Conservation (phyloP, 2,888 invertebrate genomes). For the Andrena hattorfiana region DNA sequence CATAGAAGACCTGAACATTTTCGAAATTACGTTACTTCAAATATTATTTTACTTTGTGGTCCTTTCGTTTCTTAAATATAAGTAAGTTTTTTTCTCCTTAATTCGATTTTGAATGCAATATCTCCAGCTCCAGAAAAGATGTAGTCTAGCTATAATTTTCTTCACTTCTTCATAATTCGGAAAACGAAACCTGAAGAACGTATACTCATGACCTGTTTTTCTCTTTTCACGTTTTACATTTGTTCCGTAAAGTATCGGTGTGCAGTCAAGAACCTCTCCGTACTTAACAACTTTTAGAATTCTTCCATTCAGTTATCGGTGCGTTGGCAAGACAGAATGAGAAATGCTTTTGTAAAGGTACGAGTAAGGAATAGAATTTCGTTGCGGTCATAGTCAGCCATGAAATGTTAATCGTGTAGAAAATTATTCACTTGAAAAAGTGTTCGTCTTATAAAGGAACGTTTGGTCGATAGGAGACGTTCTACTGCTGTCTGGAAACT, state of each 20-base stretch:
- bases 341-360: constrained; percentile 1
- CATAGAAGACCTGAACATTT: too few relatives aligned
- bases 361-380: constrained; percentile 2
- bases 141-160: too few relatives aligned
- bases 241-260: background rate
- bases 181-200: too few relatives aligned
- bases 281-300: background rate
- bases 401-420: constrained; percentile 1
- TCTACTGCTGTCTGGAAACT: background rate
- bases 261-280: background rate
- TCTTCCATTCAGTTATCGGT: background rate
- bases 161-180: too few relatives aligned
- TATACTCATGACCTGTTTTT: too few relatives aligned
- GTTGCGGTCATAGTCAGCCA: background rate
- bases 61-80: too few relatives aligned
- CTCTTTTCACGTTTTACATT: background rate
- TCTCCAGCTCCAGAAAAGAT: too few relatives aligned
- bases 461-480: constrained; percentile 16
- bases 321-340: background rate
- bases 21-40: too few relatives aligned
- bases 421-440: background rate
- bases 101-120: too few relatives aligned
- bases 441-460: background rate
- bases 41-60: too few relatives aligned
- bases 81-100: too few relatives aligned